Evolutionary conservation across 2,113 vertebrate genomes (phyloP).

Genomic region (Tichodroma muraria): DNA sequence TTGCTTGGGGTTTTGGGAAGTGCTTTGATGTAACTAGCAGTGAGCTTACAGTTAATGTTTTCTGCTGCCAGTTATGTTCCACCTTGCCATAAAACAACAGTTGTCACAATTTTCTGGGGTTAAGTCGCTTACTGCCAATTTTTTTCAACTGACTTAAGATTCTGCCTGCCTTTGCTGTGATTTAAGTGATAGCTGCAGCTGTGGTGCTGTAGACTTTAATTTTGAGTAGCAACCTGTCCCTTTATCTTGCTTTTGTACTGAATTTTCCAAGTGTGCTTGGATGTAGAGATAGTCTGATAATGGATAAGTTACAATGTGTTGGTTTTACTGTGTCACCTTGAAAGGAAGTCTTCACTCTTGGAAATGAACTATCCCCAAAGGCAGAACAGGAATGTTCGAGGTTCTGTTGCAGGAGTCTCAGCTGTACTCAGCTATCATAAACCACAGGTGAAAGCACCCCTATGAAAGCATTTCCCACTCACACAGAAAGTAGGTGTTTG

Average conservation of each 20-base stretch:
- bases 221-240: neutral
- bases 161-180: neutral
- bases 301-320: neutral
- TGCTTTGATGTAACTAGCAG: slow-evolving; percentile 1
- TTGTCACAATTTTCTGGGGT: neutral
- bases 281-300: neutral
- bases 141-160: neutral
- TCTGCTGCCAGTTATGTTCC: neutral
- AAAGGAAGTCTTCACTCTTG: neutral
- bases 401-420: neutral
- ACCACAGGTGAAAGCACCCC: neutral
- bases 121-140: neutral
- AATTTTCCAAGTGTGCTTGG: neutral
- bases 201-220: neutral
- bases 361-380: neutral
- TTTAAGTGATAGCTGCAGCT: neutral
- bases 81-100: neutral
- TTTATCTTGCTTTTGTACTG: neutral
- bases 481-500: neutral
- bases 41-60: neutral
- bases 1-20: neutral
- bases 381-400: rapidly evolving
- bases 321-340: neutral
- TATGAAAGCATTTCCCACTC: neutral
- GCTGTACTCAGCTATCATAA: neutral